Evolutionary conservation across 2,113 vertebrate species (phyloP).

Genomic region (Elachura formosa): DNA sequence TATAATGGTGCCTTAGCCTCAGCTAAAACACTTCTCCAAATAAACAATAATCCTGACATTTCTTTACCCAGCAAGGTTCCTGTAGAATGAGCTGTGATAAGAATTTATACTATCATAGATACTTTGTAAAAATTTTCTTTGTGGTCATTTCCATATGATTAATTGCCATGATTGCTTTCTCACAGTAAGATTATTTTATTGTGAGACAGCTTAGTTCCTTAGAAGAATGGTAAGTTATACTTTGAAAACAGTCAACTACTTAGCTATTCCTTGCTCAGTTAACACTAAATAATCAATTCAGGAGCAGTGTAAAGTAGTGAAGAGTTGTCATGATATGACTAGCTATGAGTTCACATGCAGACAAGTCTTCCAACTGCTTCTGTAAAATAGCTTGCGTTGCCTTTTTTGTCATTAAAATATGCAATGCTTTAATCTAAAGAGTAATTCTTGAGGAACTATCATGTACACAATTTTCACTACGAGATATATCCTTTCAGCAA

Average conservation of each 20-base stretch:
- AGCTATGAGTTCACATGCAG: neutral
- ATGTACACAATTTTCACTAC: accelerated
- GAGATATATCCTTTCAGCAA: neutral
- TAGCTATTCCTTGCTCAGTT: neutral
- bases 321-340: neutral
- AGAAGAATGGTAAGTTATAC: neutral
- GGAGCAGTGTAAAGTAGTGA: neutral
- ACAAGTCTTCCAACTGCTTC: neutral
- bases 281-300: neutral
- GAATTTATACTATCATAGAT: neutral
- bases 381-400: neutral
- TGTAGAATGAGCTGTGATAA: neutral
- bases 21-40: neutral
- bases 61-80: neutral
- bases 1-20: neutral
- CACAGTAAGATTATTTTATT: neutral
- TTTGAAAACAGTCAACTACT: neutral
- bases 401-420: neutral
- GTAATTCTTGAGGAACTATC: neutral
- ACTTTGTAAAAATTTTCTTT: neutral
- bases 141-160: neutral
- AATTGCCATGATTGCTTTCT: neutral
- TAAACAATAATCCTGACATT: neutral
- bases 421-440: neutral
- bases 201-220: neutral